These are phyloP conservation scores for Eulimnadia texana DNA, from an alignment of 1,140 invertebrate genomes.

Conservation along the genomic window DNA sequence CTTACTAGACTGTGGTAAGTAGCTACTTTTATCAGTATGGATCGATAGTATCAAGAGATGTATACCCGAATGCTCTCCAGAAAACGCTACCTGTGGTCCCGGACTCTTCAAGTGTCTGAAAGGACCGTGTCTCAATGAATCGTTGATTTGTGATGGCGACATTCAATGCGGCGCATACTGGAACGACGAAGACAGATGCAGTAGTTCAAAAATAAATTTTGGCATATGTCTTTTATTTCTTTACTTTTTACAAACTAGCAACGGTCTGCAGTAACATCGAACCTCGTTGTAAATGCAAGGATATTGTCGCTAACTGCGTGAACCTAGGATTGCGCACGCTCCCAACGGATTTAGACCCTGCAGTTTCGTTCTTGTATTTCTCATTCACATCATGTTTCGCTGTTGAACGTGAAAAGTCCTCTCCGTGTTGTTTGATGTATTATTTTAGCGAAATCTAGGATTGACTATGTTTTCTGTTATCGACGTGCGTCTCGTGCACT, in stretches of 20 bases:
- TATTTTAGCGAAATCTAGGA: too few species aligned
- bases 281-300: slow-evolving; percentile 25
- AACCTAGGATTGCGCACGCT: slow-evolving; percentile 21
- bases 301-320: slow-evolving; percentile 28
- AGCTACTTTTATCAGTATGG: too few species aligned
- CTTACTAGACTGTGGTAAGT: slow-evolving; percentile 33
- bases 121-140: slow-evolving; percentile 26
- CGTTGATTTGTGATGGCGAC: slow-evolving; percentile 27
- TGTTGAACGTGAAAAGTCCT: too few species aligned
- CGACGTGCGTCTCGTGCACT: not conserved
- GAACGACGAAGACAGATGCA: slow-evolving; percentile 30
- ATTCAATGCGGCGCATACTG: slow-evolving; percentile 31
- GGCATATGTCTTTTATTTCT: not conserved
- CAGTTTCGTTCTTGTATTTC: slow-evolving; percentile 29
- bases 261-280: not conserved
- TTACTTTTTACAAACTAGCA: not conserved
- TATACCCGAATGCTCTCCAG: not conserved
- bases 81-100: slow-evolving; percentile 18
- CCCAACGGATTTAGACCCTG: slow-evolving; percentile 26
- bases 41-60: not conserved
- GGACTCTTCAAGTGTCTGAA: slow-evolving; percentile 25
- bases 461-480: too few species aligned
- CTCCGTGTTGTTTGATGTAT: too few species aligned
- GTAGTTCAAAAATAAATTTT: slow-evolving; percentile 19
- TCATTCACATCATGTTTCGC: too few species aligned